A percentile compares a stretch with the other conserved stretches of the same genome.
phyloP scores from a whole-genome alignment of 2,888 invertebrate genomes.

The Schizaphis graminum region DNA sequence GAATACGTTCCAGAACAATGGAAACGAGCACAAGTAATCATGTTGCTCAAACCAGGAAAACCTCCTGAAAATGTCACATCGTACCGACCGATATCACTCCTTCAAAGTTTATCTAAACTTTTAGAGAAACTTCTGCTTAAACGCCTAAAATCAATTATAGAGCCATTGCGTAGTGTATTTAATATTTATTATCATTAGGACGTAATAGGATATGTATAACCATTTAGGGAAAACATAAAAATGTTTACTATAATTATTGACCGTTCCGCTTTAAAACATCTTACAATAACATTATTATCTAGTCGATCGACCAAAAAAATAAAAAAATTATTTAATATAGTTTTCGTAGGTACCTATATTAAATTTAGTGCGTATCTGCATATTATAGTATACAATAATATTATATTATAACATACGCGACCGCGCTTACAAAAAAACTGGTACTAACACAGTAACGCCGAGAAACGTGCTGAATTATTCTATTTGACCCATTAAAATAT shows the following conservation, averaged over 20 bases:
- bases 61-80: constrained; percentile 21
- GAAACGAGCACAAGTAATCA: neutral
- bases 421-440: neutral
- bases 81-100: constrained; percentile 29
- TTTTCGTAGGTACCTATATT: neutral
- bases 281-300: neutral
- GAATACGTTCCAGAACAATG: neutral
- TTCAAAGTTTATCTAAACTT: neutral
- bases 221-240: constrained; percentile 11
- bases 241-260: neutral
- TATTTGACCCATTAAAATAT: neutral
- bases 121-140: neutral
- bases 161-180: neutral
- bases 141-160: neutral
- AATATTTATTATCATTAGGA: neutral
- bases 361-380: no score
- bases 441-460: neutral
- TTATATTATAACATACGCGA: neutral
- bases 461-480: neutral
- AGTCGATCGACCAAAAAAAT: constrained; percentile 10
- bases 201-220: neutral
- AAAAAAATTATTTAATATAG: neutral
- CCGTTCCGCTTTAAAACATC: constrained; percentile 1
- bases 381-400: neutral
- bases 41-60: constrained; percentile 5